phyloP scores from a whole-genome alignment of 2,113 vertebrate species.

The Nesogale talazaci region DNA sequence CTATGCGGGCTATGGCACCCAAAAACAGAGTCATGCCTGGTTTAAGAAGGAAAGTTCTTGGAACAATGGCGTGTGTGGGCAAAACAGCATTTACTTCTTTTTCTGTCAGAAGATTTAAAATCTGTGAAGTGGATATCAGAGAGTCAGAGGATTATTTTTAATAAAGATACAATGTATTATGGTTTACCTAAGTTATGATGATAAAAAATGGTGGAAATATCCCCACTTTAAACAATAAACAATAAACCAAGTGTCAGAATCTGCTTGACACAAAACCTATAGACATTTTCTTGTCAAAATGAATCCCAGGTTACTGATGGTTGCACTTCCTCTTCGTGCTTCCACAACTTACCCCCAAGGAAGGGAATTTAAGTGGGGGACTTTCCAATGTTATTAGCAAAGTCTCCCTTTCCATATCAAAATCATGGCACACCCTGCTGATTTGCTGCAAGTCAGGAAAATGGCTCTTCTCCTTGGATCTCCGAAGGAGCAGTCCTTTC shows the following conservation, averaged over 20 bases:
- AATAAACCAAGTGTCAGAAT: not conserved
- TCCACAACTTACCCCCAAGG: too few species aligned
- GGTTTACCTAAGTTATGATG: constrained; percentile 27
- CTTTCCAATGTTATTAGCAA: too few species aligned
- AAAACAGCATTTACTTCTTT: constrained; percentile 93
- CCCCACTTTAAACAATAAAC: not conserved
- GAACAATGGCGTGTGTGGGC: constrained; percentile 89
- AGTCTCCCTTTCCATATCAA: too few species aligned
- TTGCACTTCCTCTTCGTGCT: not conserved
- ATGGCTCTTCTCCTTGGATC: too few species aligned
- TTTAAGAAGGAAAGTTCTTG: constrained; percentile 93
- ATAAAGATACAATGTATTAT: not conserved
- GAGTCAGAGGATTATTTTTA: constrained; percentile 59
- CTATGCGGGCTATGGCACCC: constrained; percentile 92
- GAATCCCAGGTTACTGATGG: not conserved
- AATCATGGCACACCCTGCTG: too few species aligned
- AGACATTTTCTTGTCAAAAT: not conserved
- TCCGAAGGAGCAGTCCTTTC: too few species aligned
- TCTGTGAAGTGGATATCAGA: constrained; percentile 83
- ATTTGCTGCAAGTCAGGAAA: too few species aligned
- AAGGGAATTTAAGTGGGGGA: too few species aligned
- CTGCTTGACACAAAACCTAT: constrained; percentile 26
- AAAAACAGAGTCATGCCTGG: constrained; percentile 92
- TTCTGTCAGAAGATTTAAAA: constrained; percentile 92
- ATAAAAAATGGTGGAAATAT: constrained; percentile 33